A percentile compares a stretch with the other conserved stretches of the same genome.
phyloP scores from a whole-genome alignment of 2,113 vertebrate genomes.

The Athene noctua region DNA sequence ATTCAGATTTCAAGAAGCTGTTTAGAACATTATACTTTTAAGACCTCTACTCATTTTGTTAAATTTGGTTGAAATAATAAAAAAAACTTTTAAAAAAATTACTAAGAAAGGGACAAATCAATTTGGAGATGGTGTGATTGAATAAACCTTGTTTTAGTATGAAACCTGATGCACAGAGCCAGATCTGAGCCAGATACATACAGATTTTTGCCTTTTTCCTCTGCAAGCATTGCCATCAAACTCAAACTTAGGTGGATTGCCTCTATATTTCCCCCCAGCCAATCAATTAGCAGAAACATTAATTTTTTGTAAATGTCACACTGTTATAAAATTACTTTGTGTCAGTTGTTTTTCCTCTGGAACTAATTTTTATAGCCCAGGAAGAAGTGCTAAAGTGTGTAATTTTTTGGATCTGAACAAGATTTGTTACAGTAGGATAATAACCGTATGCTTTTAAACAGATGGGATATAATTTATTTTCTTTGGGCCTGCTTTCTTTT shows the following conservation, averaged over 20 bases:
- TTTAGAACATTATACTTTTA: background rate
- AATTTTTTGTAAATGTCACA: conserved; percentile 36
- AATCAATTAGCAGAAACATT: conserved; percentile 21
- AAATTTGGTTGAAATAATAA: background rate
- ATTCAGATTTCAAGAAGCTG: background rate
- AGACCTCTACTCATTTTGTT: background rate
- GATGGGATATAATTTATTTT: background rate
- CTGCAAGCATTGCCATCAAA: background rate
- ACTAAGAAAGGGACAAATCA: background rate
- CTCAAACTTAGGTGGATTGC: background rate
- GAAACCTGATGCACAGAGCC: background rate
- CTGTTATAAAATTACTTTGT: conserved; percentile 1
- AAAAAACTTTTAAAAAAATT: rapidly evolving
- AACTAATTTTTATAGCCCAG: background rate
- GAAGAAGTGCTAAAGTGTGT: background rate
- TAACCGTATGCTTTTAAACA: background rate
- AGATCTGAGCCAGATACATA: background rate
- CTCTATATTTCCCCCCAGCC: background rate
- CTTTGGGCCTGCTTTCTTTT: background rate
- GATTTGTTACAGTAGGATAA: background rate
- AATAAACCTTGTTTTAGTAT: background rate
- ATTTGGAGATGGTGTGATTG: background rate
- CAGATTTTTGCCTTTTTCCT: background rate
- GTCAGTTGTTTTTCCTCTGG: background rate
- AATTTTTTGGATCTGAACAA: background rate